Evolutionary conservation across 2,888 invertebrate genomes (phyloP).

Genomic region (Nemotelus nigrinus): DNA sequence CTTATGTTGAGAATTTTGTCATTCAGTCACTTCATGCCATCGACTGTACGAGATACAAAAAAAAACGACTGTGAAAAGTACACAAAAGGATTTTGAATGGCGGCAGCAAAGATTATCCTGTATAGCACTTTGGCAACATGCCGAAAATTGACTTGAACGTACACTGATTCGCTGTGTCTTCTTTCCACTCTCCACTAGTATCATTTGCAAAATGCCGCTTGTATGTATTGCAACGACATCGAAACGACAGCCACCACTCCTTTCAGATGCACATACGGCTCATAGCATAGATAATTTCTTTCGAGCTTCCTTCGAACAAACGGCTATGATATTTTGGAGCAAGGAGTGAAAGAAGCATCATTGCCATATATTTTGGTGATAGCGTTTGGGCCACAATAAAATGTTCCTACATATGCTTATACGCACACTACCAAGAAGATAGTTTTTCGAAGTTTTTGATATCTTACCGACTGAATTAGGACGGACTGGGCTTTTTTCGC

Average conservation of each 20-base stretch:
- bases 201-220: not conserved
- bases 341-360: not conserved
- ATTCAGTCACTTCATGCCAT: not conserved
- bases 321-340: not conserved
- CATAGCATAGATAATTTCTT: too few species aligned
- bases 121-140: conserved; percentile 40
- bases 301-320: too few species aligned
- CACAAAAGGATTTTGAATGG: conserved; percentile 37
- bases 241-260: too few species aligned
- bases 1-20: conserved; percentile 22
- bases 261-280: too few species aligned
- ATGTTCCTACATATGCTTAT: conserved; percentile 17
- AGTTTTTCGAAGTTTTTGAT: conserved; percentile 20
- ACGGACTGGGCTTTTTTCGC: conserved; percentile 18
- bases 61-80: conserved; percentile 19
- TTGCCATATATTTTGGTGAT: conserved; percentile 2
- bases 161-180: not conserved
- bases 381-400: not conserved
- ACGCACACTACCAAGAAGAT: not conserved
- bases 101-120: conserved; percentile 40
- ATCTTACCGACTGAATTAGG: conserved; percentile 1
- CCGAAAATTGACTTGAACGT: conserved; percentile 36
- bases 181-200: not conserved
- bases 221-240: too few species aligned
- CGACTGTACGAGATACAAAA: not conserved